Percentiles rank a stretch among this genome's conserved stretches.
Conservation (phyloP, 2,113 vertebrate species). For the Cyanocitta stelleri region DNA sequence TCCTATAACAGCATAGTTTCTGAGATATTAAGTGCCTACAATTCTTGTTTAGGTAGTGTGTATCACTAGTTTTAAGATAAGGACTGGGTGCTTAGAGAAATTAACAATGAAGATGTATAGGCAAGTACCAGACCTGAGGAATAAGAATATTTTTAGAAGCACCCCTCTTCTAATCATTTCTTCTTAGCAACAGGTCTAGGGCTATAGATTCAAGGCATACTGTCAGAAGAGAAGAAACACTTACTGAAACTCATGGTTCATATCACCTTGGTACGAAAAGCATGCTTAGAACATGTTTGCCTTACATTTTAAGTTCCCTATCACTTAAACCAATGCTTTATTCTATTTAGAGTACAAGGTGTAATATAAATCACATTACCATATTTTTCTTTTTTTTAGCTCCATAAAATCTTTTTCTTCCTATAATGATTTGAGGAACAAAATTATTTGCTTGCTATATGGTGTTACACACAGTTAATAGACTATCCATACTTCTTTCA, state of each 20-base stretch:
- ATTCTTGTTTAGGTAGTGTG: not conserved
- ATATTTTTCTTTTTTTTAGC: not conserved
- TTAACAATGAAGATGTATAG: not conserved
- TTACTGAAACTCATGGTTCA: not conserved
- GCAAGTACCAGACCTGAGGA: not conserved
- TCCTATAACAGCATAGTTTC: not conserved
- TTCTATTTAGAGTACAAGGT: not conserved
- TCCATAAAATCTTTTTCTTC: not conserved
- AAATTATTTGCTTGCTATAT: not conserved
- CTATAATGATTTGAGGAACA: not conserved
- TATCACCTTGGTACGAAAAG: not conserved
- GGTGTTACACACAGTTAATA: not conserved
- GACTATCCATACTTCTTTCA: not conserved
- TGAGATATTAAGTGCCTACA: not conserved
- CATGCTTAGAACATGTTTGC: not conserved
- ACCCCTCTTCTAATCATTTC: not conserved
- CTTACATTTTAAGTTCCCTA: not conserved
- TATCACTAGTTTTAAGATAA: not conserved
- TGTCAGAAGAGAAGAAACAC: not conserved
- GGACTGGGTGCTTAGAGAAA: not conserved
- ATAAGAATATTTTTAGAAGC: not conserved
- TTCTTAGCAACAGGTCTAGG: not conserved
- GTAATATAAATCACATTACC: not conserved
- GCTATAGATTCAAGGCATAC: not conserved
- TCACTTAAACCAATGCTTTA: not conserved